Percentiles rank a stretch among this genome's conserved stretches.
Conservation (phyloP, 2,888 invertebrate species). For the Pristionchus japonicus region DNA sequence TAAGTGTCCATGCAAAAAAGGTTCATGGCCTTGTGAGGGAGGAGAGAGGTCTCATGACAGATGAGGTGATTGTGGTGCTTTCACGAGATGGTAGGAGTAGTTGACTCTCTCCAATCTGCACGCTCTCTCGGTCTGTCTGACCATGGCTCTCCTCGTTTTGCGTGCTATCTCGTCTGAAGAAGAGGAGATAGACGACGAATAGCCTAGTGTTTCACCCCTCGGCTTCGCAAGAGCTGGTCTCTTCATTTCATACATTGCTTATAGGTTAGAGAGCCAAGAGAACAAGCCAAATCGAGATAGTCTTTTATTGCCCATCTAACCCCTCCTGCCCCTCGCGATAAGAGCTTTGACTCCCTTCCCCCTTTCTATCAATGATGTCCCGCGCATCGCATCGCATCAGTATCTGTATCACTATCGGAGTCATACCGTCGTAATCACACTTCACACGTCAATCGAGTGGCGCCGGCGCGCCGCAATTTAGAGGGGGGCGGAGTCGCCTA, state of each 20-base stretch:
- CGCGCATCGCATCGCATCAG: too few species aligned
- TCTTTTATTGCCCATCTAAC: too few species aligned
- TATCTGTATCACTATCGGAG: too few species aligned
- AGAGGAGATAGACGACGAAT: neutral
- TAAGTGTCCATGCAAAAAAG: neutral
- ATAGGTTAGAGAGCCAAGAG: neutral
- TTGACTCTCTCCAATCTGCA: neutral
- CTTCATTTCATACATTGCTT: neutral
- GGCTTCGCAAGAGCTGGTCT: too few species aligned
- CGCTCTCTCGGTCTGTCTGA: neutral
- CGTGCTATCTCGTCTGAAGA: neutral
- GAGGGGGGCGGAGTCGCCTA: neutral
- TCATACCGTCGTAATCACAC: too few species aligned
- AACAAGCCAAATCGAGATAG: too few species aligned
- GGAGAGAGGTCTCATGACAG: neutral
- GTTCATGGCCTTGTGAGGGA: neutral
- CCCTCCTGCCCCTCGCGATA: too few species aligned
- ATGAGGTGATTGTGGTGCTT: constrained; percentile 27
- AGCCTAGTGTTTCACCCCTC: neutral
- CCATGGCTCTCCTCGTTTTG: neutral
- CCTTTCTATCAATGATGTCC: too few species aligned
- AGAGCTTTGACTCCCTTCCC: too few species aligned
- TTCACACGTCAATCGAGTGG: too few species aligned
- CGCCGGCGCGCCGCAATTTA: too few species aligned
- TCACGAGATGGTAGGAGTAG: neutral